Evolutionary conservation across 2,888 invertebrate species (phyloP).

Genomic region (Drosophila bunnanda): DNA sequence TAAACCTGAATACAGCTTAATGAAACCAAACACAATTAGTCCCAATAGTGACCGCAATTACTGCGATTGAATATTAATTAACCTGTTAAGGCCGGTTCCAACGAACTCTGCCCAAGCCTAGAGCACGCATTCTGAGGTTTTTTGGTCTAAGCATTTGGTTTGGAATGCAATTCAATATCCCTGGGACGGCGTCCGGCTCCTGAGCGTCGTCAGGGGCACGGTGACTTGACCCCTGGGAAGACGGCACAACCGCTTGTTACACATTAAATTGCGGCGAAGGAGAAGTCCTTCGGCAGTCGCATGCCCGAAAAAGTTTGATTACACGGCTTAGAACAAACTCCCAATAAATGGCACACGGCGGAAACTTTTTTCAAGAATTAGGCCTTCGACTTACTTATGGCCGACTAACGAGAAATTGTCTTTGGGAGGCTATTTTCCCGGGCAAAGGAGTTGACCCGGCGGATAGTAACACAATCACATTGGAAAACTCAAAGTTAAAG

Average conservation of each 20-base stretch:
- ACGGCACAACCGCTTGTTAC: not conserved
- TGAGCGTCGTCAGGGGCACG: not conserved
- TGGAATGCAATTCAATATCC: conserved; percentile 1
- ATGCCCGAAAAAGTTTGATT: conserved; percentile 21
- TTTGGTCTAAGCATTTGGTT: not conserved
- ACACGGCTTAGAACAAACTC: conserved; percentile 35
- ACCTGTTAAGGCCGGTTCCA: conserved; percentile 1
- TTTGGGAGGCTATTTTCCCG: not conserved
- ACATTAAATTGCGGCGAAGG: conserved; percentile 3
- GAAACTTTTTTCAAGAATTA: conserved; percentile 28
- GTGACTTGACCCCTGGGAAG: not conserved
- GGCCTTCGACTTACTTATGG: conserved; percentile 5
- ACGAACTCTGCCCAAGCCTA: not conserved
- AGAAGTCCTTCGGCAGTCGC: not conserved
- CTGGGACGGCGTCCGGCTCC: not conserved
- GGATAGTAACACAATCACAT: not conserved
- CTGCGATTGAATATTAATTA: conserved; percentile 29
- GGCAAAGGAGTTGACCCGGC: not conserved
- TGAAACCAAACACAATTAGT: not conserved
- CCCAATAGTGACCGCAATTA: not conserved
- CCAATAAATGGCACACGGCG: conserved; percentile 29
- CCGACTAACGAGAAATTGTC: conserved; percentile 14
- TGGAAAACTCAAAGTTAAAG: conserved; percentile 1
- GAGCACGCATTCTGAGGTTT: not conserved
- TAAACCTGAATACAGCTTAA: not conserved